Conservation (phyloP, 2,797 vertebrate genomes). For the Limosa lapponica region DNA sequence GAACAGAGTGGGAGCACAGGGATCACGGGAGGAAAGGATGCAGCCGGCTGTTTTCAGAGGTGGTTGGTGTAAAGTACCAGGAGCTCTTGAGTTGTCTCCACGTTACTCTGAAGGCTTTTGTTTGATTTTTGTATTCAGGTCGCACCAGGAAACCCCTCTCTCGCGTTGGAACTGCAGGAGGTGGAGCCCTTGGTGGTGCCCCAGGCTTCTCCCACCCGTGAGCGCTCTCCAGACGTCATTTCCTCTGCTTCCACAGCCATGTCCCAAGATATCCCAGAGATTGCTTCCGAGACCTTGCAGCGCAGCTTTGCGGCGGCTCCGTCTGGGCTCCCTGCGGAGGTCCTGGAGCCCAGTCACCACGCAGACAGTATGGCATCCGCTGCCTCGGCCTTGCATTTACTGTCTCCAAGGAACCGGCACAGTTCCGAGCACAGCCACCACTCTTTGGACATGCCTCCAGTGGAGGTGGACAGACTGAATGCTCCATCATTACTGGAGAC, state of each 20-base stretch:
- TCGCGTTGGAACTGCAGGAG: constrained; percentile 86
- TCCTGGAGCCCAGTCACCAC: constrained; percentile 80
- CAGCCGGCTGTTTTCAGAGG: background rate
- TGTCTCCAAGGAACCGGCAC: constrained; percentile 87
- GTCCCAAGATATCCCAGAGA: constrained; percentile 96
- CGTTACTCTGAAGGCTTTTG: background rate
- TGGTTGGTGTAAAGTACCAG: background rate
- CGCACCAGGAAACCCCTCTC: constrained; percentile 75
- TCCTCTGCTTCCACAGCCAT: constrained; percentile 96
- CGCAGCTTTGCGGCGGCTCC: constrained; percentile 73
- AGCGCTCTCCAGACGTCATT: constrained; percentile 96
- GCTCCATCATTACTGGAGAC: constrained; percentile 90
- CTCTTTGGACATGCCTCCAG: constrained; percentile 84
- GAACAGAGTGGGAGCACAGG: background rate
- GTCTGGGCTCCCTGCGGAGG: constrained; percentile 51
- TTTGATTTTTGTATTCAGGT: constrained; percentile 42
- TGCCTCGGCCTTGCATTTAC: constrained; percentile 89
- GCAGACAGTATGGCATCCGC: constrained; percentile 95
- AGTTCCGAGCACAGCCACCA: constrained; percentile 82
- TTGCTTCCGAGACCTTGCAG: constrained; percentile 92
- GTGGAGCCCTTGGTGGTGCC: constrained; percentile 88
- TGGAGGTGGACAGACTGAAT: constrained; percentile 85
- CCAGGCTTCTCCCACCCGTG: constrained; percentile 90
- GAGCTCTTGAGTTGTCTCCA: background rate
- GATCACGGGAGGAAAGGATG: background rate